Base-by-base conservation (phyloP, 2,888 invertebrate species). In the Macroteleia sp. region DNA sequence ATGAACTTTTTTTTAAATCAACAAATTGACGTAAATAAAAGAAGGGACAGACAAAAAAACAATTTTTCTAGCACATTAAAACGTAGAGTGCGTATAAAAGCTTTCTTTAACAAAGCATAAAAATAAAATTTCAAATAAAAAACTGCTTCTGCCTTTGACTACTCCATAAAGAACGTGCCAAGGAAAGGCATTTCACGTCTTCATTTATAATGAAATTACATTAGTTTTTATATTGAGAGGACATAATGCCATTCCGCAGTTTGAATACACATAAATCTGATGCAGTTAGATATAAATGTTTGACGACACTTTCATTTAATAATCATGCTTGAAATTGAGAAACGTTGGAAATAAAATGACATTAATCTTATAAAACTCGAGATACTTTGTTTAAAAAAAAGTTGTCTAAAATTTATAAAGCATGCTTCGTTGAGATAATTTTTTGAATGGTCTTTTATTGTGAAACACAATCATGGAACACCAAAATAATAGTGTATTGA, bases 271-370 rank as follows among this genome's bases (percentile, higher is more conserved):
- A 44, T 36, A 66, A 66, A 41, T 42, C 42, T 44, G 44, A 66
- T 54, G 52, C 64, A 14, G 64, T 66, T 66, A 25, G 17, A 61
- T 36, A 36, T 36, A 32, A 50, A 64, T 64, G 62, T 64, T 64
- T 64, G 62, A 50, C 62, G 17, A 41, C 50, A 41, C 41, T 52
- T 39, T 64, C 41, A 64, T 64, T 64, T 41, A 52, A 64, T 64
- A 64, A 64, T 64, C 62, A 32, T 19, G 41, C 19, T 41, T 16
- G 14, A 50, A 50, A 52, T 41, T 50, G 57, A 10, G 42, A 32
- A 57, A 42, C 3, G 32, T 39, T 5, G 22, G 19, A 32, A 44
- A 59, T 59, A 46, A 54, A 54, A 36, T 10, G 20, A 14, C 10
- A 36, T 36, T 54, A 22, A 54, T 36, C 14, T 54, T 54, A 36